Conservation (phyloP, 92 coral and sea anemone species). For the Micromussa lordhowensis region DNA sequence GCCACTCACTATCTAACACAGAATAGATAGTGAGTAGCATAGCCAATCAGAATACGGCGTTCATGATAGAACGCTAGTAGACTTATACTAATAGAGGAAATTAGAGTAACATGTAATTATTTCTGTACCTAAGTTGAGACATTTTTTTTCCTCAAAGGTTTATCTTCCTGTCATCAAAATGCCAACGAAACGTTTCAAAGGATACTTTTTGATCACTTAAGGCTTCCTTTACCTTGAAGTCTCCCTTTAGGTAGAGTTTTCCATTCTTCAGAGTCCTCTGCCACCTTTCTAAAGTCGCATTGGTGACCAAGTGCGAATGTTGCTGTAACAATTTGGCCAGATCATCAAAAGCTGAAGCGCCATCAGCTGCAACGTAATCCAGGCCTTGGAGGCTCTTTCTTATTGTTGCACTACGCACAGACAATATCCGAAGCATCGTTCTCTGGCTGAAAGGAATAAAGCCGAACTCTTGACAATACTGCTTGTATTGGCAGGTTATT, state of each 20-base stretch:
- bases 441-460: slow-evolving; percentile 51
- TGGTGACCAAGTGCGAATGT: neutral
- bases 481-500: slow-evolving; percentile 47
- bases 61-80: too few relatives aligned
- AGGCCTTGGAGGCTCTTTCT: slow-evolving; percentile 63
- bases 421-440: slow-evolving; percentile 45
- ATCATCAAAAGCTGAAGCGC: slow-evolving; percentile 59
- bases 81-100: too few relatives aligned
- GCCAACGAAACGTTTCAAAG: too few relatives aligned
- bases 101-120: too few relatives aligned
- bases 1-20: too few relatives aligned
- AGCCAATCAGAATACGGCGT: too few relatives aligned
- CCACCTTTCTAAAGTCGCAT: slow-evolving; percentile 9
- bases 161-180: too few relatives aligned
- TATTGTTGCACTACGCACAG: slow-evolving; percentile 49
- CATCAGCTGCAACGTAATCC: slow-evolving; percentile 61
- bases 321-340: slow-evolving; percentile 29
- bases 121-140: too few relatives aligned
- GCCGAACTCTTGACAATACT: slow-evolving; percentile 55
- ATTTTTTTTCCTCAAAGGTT: too few relatives aligned
- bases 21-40: too few relatives aligned
- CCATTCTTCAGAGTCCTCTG: slow-evolving; percentile 29
- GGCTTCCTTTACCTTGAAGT: slow-evolving; percentile 18
- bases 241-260: slow-evolving; percentile 43
- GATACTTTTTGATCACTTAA: neutral